Evolutionary conservation across 2,797 vertebrate species (phyloP).

Genomic region (Moxostoma hubbsi): DNA sequence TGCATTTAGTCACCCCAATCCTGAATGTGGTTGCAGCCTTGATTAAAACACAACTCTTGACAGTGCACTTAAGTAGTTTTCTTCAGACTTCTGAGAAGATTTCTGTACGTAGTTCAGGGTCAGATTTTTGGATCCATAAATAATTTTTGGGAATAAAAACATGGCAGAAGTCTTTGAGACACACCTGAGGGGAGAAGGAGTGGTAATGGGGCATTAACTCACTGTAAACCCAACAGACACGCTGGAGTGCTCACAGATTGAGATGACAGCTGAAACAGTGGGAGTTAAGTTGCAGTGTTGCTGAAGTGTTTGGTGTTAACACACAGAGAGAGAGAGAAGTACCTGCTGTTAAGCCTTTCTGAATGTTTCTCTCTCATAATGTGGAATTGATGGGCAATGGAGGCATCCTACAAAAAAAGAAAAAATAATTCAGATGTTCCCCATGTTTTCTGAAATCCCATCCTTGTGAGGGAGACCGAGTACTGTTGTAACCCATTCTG

Average conservation of each 20-base stretch:
- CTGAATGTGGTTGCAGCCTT: no score
- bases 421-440: not conserved
- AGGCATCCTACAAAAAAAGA: constrained; percentile 83
- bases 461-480: not conserved
- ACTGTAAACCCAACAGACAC: constrained; percentile 45
- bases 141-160: not conserved
- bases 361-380: constrained; percentile 93
- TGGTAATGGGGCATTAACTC: constrained; percentile 20
- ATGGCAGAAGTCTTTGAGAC: constrained; percentile 4
- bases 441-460: not conserved
- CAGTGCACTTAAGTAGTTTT: no score
- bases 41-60: no score
- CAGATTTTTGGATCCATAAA: not conserved
- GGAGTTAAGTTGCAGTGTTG: constrained; percentile 57
- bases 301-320: constrained; percentile 50
- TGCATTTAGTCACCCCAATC: no score
- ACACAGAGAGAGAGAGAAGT: not conserved
- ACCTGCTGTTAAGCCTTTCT: constrained; percentile 92
- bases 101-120: not conserved
- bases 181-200: constrained; percentile 18
- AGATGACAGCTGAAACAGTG: constrained; percentile 51
- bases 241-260: constrained; percentile 42
- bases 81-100: not conserved
- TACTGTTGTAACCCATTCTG: no score
- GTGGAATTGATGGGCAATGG: constrained; percentile 91